These are phyloP conservation scores for Andrena praecox DNA, from an alignment of 2,888 invertebrate genomes.

Conservation along the genomic window DNA sequence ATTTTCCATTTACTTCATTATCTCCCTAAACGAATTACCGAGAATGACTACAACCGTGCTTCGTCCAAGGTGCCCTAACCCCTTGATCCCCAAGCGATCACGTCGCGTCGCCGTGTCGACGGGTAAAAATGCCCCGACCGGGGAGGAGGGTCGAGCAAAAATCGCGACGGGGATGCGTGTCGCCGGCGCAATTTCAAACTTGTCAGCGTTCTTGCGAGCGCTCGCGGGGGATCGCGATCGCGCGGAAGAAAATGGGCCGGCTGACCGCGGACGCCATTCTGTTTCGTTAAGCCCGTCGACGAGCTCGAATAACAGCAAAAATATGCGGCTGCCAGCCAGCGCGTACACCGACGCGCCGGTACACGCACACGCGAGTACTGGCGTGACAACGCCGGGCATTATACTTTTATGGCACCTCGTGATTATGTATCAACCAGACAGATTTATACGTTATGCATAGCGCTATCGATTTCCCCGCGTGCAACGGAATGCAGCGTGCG, in stretches of 20 bases:
- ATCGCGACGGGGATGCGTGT: slow-evolving; percentile 13
- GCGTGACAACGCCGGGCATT: slow-evolving; percentile 59
- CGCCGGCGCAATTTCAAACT: slow-evolving; percentile 41
- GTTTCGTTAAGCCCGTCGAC: slow-evolving; percentile 64
- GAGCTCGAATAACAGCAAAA: slow-evolving; percentile 52
- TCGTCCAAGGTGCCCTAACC: too few species aligned
- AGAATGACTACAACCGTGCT: too few species aligned
- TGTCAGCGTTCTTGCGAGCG: slow-evolving; percentile 50
- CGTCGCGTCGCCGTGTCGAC: background rate
- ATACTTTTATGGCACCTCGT: slow-evolving; percentile 71
- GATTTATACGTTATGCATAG: slow-evolving; percentile 74
- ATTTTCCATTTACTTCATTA: too few species aligned
- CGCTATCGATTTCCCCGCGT: slow-evolving; percentile 73
- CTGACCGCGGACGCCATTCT: slow-evolving; percentile 42
- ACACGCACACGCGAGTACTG: background rate
- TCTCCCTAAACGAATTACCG: too few species aligned
- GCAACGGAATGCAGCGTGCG: slow-evolving; percentile 64
- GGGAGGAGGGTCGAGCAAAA: slow-evolving; percentile 9
- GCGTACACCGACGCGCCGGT: background rate
- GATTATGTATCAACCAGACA: slow-evolving; percentile 74
- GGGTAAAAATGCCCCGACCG: slow-evolving; percentile 41
- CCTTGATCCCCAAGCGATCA: slow-evolving; percentile 11
- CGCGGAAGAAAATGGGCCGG: slow-evolving; percentile 33
- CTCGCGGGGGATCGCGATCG: slow-evolving; percentile 3
- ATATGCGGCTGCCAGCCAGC: slow-evolving; percentile 37